Conservation (phyloP, 2,888 invertebrate genomes). For the Mantis religiosa region DNA sequence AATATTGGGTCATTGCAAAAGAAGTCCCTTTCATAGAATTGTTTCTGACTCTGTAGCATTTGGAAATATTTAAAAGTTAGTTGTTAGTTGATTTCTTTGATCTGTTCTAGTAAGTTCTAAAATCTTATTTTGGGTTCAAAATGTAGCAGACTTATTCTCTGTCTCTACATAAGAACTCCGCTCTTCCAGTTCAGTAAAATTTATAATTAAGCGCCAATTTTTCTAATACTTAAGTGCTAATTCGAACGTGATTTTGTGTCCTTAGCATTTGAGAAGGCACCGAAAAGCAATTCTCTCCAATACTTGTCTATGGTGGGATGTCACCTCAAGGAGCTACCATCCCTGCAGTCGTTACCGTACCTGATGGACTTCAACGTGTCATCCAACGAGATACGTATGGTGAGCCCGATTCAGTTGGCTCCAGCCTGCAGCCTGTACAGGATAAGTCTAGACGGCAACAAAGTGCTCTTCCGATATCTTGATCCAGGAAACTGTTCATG, state of each 20-base stretch:
- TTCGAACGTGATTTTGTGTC: neutral
- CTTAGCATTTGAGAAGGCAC: conserved; percentile 42
- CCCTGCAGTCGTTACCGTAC: conserved; percentile 57
- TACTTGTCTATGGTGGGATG: conserved; percentile 59
- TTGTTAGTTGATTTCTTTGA: too few relatives aligned
- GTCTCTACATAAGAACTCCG: too few relatives aligned
- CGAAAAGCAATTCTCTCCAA: conserved; percentile 42
- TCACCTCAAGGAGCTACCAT: conserved; percentile 54
- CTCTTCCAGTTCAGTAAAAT: too few relatives aligned
- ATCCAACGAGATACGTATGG: conserved; percentile 49
- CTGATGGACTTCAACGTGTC: conserved; percentile 60
- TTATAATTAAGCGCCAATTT: too few relatives aligned
- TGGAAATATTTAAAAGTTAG: too few relatives aligned
- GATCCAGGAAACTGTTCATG: neutral
- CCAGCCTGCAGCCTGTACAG: conserved; percentile 57
- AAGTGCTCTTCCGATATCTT: conserved; percentile 32
- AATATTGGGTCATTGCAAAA: too few relatives aligned
- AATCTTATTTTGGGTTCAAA: too few relatives aligned
- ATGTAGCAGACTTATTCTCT: too few relatives aligned
- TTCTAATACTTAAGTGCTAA: too few relatives aligned
- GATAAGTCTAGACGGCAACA: conserved; percentile 49
- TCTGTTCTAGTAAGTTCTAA: too few relatives aligned
- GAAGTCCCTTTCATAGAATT: too few relatives aligned
- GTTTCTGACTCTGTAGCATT: too few relatives aligned
- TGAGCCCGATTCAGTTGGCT: conserved; percentile 54